Percentiles rank a stretch among this genome's conserved stretches.
phyloP scores from a whole-genome alignment of 2,888 invertebrate genomes.

The Allophyes oxyacanthae region DNA sequence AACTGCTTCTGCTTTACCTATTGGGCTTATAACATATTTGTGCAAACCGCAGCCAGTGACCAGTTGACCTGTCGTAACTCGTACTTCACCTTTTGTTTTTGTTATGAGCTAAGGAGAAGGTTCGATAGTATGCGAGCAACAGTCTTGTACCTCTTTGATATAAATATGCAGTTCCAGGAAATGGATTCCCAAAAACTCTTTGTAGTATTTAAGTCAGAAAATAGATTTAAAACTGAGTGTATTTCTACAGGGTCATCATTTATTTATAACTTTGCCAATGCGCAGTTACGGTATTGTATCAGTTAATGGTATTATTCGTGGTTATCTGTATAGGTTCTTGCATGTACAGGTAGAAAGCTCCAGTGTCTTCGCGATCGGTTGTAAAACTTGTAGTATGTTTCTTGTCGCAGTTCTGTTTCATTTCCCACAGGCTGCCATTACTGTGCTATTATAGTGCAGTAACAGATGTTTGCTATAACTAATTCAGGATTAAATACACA shows the following conservation, averaged over 20 bases:
- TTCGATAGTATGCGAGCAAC: too few species aligned
- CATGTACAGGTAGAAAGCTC: constrained; percentile 8
- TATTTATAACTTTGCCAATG: constrained; percentile 8
- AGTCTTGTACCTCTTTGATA: too few species aligned
- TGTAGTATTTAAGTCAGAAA: constrained; percentile 1
- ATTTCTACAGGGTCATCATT: background rate
- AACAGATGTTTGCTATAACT: constrained; percentile 37
- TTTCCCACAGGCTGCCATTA: constrained; percentile 33
- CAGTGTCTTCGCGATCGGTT: constrained; percentile 11
- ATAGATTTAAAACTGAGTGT: background rate
- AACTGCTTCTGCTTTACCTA: too few species aligned
- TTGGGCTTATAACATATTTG: too few species aligned
- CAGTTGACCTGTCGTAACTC: too few species aligned
- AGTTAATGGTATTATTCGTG: too few species aligned
- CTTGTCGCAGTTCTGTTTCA: constrained; percentile 35
- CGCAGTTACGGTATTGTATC: background rate
- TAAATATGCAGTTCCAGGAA: too few species aligned
- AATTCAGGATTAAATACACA: constrained; percentile 30
- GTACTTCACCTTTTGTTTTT: too few species aligned
- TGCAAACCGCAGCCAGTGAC: too few species aligned
- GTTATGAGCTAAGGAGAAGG: too few species aligned
- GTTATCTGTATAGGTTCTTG: background rate
- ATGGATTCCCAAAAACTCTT: too few species aligned
- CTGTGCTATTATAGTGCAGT: constrained; percentile 19
- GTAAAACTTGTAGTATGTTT: constrained; percentile 22